Percentiles rank a stretch among this genome's conserved stretches.
These are phyloP conservation scores for Stenolophus ochropezus DNA, from an alignment of 2,888 invertebrate genomes.

Conservation along the genomic window DNA sequence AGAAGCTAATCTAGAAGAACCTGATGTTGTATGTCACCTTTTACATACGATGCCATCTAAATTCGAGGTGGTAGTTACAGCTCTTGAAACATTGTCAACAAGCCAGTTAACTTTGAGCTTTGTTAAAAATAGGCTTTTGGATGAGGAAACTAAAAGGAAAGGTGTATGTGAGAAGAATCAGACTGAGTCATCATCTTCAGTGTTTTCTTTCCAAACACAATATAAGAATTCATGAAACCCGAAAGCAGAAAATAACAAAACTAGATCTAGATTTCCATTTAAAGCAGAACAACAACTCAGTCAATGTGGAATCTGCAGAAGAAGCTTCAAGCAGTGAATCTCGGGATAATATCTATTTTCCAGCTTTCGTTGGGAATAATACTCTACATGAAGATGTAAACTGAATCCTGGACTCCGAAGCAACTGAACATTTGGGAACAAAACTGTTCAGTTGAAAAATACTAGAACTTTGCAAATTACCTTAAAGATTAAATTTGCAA, in stretches of 20 bases:
- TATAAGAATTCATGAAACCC: background rate
- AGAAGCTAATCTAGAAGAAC: constrained; percentile 63
- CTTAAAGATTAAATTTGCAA: constrained; percentile 63
- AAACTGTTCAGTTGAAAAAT: constrained; percentile 54
- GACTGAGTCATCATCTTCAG: too few species aligned
- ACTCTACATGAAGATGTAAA: too few species aligned
- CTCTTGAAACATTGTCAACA: constrained; percentile 62
- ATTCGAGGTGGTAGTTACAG: constrained; percentile 64
- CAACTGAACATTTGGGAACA: too few species aligned
- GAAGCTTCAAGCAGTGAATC: too few species aligned
- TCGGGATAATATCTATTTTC: constrained; percentile 64
- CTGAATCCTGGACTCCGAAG: too few species aligned
- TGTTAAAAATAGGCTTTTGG: constrained; percentile 64
- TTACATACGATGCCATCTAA: constrained; percentile 62
- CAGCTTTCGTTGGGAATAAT: too few species aligned
- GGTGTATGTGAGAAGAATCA: background rate
- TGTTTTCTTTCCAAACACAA: too few species aligned
- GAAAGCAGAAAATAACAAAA: background rate
- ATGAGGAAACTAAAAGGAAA: constrained; percentile 62
- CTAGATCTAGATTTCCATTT: background rate
- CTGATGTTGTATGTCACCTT: constrained; percentile 64
- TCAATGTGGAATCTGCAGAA: too few species aligned
- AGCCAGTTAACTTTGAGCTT: constrained; percentile 61
- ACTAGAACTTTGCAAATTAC: constrained; percentile 58
- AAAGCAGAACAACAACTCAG: too few species aligned